Evolutionary conservation across 53 echinoderm and acorn worm genomes (phyloP).

Genomic region (Apostichopus leukothele): DNA sequence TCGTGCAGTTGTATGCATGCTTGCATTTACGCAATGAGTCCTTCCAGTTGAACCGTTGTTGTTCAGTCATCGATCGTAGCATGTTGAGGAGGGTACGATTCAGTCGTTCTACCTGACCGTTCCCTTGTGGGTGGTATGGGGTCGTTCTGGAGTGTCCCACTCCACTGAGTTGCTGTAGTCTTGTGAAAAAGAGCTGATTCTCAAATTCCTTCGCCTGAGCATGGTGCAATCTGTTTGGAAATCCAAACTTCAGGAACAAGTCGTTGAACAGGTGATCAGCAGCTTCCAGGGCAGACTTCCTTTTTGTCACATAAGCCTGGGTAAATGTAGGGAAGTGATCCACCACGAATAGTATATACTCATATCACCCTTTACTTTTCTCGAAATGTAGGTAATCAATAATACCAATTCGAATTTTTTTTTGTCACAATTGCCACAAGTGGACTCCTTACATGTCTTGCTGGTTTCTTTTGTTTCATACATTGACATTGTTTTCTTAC

Average conservation of each 20-base stretch:
- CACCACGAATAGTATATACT: conserved; percentile 63
- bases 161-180: conserved; percentile 23
- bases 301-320: conserved; percentile 60
- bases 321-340: conserved; percentile 66
- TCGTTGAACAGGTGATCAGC: conserved; percentile 54
- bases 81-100: conserved; percentile 58
- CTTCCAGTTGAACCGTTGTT: conserved; percentile 50
- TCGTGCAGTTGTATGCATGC: not conserved
- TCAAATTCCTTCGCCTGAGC: not conserved
- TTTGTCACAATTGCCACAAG: no score
- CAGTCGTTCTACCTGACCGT: no score
- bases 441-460: not conserved
- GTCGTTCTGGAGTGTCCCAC: no score
- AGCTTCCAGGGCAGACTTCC: conserved; percentile 44
- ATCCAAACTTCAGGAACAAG: conserved; percentile 46
- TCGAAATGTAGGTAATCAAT: conserved; percentile 67
- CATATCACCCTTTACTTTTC: conserved; percentile 51
- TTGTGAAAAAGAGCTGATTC: conserved; percentile 16
- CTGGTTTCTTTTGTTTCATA: not conserved
- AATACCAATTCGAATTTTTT: not conserved
- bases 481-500: not conserved
- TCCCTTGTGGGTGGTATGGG: no score
- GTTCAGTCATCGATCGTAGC: conserved; percentile 45
- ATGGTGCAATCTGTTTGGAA: conserved; percentile 48
- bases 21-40: not conserved